phyloP scores from a whole-genome alignment of 2,797 vertebrate genomes.

The Myotis myotis region DNA sequence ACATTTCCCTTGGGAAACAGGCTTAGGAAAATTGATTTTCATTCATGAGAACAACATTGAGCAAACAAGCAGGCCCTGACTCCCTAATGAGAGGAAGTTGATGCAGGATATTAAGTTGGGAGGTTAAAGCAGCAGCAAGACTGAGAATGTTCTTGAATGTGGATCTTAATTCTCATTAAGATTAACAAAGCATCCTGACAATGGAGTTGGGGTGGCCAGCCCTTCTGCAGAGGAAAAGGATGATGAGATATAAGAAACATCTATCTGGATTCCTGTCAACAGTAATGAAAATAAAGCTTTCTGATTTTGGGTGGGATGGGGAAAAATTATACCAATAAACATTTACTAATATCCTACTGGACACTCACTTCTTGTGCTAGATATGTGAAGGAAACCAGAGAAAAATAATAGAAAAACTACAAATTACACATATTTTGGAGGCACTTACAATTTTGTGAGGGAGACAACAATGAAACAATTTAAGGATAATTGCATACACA shows the following conservation, averaged over 20 bases:
- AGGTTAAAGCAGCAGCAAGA: conserved; percentile 12
- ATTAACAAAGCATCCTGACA: background rate
- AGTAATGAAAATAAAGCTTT: conserved; percentile 19
- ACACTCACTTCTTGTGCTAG: background rate
- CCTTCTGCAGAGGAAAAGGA: background rate
- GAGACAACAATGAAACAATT: background rate
- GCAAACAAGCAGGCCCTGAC: conserved; percentile 30
- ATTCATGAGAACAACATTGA: conserved; percentile 54
- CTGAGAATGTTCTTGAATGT: conserved; percentile 15
- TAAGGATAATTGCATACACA: background rate
- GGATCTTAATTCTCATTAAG: background rate
- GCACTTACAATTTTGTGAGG: background rate
- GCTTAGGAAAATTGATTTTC: conserved; percentile 66
- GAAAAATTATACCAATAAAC: background rate
- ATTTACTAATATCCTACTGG: background rate
- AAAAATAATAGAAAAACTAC: conserved; percentile 13
- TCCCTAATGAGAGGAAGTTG: conserved; percentile 53
- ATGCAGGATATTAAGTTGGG: conserved; percentile 48
- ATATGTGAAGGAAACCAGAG: background rate
- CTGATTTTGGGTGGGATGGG: background rate
- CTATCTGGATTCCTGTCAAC: background rate
- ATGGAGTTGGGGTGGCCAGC: background rate
- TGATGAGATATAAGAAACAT: conserved; percentile 47
- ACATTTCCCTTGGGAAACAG: conserved; percentile 23
- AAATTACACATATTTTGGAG: background rate